Base-by-base conservation (phyloP, 2,113 vertebrate genomes). In the Rattus rattus region DNA sequence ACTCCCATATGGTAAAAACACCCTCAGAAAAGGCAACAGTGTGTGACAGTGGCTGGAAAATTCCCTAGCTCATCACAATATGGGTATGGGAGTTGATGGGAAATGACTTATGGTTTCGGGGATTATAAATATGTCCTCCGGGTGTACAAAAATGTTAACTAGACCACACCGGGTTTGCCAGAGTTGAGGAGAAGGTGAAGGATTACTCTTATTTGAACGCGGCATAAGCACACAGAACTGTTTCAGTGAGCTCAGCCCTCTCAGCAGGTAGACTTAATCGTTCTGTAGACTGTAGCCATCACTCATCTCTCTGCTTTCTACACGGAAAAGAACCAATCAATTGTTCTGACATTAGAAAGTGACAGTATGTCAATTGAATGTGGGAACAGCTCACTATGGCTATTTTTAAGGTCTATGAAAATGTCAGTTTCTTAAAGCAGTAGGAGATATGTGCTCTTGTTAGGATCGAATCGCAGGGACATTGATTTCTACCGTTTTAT, bases 331-430 rank as follows among this genome's bases (percentile, higher is more conserved):
- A 96, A 83, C 90, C 93, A 92, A 88, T 95, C 94, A 59, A 81
- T 95, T 93, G 63, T 49, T 94, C 65, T 7, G 3, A 87, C 80
- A 88, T 92, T 61, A 93, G 85, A 88, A 94, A 94, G 92, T 94
- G 89, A 84, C 65, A 88, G 39, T 90, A 28, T 72, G 88, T 93
- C 84, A 90, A 85, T 83, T 19, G n/a, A 87, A 94, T 85, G 91
- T 89, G 94, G 95, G 85, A 97, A 91, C 10, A 24, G 86, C 4
- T 19, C 49, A 84, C 43, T 16, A n/a, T 11, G 7, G 91, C 52
- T 85, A 91, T 96, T 96, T 94, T 83, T 90, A 95, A 96, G 79
- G 81, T 80, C 65, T 52, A 88, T 69, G 95, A 90, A 94, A 95
- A 96, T 49, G 90, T 92, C 90, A 11, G 10, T 73, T 94, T 54